These are phyloP conservation scores for Hemicrepidius hirtus DNA, from an alignment of 2,888 invertebrate species.

Conservation along the genomic window DNA sequence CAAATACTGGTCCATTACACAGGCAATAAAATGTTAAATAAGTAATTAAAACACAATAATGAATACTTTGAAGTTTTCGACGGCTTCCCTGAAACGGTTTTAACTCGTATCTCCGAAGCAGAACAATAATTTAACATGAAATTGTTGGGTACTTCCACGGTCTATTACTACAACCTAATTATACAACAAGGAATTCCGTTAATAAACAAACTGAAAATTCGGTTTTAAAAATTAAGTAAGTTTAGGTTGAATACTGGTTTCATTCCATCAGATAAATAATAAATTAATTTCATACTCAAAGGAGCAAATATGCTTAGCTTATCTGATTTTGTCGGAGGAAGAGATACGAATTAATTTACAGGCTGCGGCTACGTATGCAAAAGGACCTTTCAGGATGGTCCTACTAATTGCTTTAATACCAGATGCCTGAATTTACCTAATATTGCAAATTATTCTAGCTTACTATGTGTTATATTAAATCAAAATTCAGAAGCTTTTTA, in stretches of 20 bases:
- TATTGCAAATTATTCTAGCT: no score
- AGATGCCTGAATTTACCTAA: no score
- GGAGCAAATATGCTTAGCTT: conserved; percentile 32
- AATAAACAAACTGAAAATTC: conserved; percentile 24
- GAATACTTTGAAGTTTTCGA: conserved; percentile 64
- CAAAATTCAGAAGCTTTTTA: no score
- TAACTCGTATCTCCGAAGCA: conserved; percentile 2
- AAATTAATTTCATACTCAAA: conserved; percentile 36
- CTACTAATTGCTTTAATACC: not conserved
- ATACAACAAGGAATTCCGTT: conserved; percentile 15
- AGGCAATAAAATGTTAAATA: conserved; percentile 68
- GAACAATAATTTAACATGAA: conserved; percentile 17
- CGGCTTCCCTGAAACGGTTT: conserved; percentile 51
- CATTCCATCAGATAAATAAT: conserved; percentile 28
- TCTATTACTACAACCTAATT: conserved; percentile 11
- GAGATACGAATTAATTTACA: conserved; percentile 34
- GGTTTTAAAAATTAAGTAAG: not conserved
- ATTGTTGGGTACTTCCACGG: conserved; percentile 23
- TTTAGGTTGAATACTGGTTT: conserved; percentile 4
- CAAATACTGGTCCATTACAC: conserved; percentile 60
- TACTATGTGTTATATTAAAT: no score
- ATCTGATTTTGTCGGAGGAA: conserved; percentile 34
- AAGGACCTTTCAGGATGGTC: conserved; percentile 5
- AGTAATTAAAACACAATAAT: conserved; percentile 66
- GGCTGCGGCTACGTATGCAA: not conserved